phyloP scores from a whole-genome alignment of 2,113 vertebrate genomes.

The Menura novaehollandiae region DNA sequence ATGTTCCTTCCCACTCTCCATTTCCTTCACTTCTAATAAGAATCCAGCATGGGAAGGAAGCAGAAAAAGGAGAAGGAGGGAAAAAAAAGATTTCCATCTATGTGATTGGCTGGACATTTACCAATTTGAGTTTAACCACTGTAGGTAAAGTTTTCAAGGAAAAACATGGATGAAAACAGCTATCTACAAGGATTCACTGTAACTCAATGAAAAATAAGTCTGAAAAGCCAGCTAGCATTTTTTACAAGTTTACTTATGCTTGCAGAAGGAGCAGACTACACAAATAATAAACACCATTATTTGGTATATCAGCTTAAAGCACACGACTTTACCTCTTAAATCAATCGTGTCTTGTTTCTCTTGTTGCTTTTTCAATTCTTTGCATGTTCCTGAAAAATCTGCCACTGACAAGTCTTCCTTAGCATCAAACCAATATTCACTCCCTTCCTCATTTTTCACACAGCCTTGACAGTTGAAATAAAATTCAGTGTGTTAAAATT shows the following conservation, averaged over 20 bases:
- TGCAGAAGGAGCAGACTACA: background rate
- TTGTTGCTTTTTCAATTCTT: background rate
- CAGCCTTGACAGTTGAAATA: conserved; percentile 27
- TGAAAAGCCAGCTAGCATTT: background rate
- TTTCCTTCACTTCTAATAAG: conserved; percentile 9
- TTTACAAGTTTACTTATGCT: background rate
- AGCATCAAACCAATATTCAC: conserved; percentile 72
- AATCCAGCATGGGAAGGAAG: background rate
- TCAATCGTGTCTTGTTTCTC: background rate
- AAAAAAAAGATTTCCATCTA: background rate
- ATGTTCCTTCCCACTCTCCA: background rate
- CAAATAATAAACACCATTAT: background rate
- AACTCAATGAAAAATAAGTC: background rate
- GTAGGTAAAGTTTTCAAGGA: background rate
- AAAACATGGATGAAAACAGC: background rate
- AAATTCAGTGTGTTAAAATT: background rate
- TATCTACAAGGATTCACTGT: background rate
- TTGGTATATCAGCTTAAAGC: background rate
- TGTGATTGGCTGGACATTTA: background rate
- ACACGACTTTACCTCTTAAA: background rate
- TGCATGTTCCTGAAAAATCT: background rate
- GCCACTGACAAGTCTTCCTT: conserved; percentile 42
- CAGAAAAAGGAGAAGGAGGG: background rate
- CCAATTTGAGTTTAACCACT: background rate
- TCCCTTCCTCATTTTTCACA: background rate